These are phyloP conservation scores for Tetropium fuscum DNA, from an alignment of 2,888 invertebrate genomes.

Conservation along the genomic window DNA sequence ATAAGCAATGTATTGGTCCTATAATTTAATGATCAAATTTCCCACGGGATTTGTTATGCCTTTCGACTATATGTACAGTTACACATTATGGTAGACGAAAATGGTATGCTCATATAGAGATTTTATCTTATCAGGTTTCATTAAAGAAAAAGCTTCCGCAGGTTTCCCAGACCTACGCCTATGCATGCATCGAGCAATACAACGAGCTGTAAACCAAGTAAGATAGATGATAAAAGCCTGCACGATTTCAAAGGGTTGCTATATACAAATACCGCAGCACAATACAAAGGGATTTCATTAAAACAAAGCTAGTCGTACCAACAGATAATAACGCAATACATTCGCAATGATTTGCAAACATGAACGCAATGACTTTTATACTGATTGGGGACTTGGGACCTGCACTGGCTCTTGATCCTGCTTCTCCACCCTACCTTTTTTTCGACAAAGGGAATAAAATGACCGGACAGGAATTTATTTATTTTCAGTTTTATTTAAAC, in stretches of 20 bases:
- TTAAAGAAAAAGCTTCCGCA: neutral
- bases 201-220: neutral
- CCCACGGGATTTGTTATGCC: too few species aligned
- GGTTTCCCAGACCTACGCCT: neutral
- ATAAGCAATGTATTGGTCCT: too few species aligned
- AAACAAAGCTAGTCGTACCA: slow-evolving; percentile 12
- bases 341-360: slow-evolving; percentile 16
- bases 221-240: slow-evolving; percentile 8
- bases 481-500: too few species aligned
- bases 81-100: too few species aligned
- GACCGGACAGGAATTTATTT: too few species aligned
- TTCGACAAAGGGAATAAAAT: too few species aligned
- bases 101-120: too few species aligned
- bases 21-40: too few species aligned
- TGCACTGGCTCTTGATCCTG: slow-evolving; percentile 1
- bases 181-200: neutral
- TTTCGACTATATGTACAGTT: too few species aligned
- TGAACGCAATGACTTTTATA: slow-evolving; percentile 14
- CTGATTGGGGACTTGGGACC: slow-evolving; percentile 4
- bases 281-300: slow-evolving; percentile 13
- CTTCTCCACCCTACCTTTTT: neutral
- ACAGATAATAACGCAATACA: slow-evolving; percentile 6
- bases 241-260: slow-evolving; percentile 5
- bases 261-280: slow-evolving; percentile 1
- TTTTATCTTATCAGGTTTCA: too few species aligned